Evolutionary conservation across 23 tunicate genomes (phyloP).

Genomic region (Halocynthia aurantium): DNA sequence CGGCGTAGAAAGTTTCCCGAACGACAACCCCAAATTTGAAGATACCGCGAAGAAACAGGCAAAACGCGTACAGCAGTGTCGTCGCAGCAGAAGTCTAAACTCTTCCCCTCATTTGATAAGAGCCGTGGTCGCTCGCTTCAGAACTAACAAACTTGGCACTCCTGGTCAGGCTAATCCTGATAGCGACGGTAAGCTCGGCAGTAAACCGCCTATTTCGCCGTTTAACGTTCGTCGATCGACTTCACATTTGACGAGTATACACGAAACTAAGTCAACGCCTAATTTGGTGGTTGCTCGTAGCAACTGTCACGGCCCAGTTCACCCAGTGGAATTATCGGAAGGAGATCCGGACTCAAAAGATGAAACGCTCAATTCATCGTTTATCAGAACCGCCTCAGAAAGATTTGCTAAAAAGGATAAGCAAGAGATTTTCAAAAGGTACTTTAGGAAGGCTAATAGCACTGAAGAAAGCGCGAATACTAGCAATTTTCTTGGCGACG

Average conservation of each 20-base stretch:
- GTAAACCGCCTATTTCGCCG: conserved; percentile 17
- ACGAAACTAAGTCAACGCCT: conserved; percentile 21
- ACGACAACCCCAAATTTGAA: background rate
- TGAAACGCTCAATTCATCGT: too few species aligned
- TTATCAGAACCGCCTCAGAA: too few species aligned
- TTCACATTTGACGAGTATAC: background rate
- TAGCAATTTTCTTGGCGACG: too few species aligned
- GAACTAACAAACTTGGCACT: conserved; percentile 10
- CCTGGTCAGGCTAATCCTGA: conserved; percentile 20
- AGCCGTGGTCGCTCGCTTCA: conserved; percentile 20
- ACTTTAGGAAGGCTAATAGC: too few species aligned
- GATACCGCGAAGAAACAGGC: conserved; percentile 9
- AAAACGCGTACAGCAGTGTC: conserved; percentile 17
- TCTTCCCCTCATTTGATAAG: conserved; percentile 58
- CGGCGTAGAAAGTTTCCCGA: background rate
- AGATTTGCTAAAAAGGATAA: too few species aligned
- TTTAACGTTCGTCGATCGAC: background rate
- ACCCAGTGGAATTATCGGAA: too few species aligned
- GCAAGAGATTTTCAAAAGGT: too few species aligned
- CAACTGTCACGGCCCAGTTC: too few species aligned
- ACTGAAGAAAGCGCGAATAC: too few species aligned
- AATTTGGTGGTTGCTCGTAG: background rate
- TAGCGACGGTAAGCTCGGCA: conserved; percentile 49
- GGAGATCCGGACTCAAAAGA: too few species aligned
- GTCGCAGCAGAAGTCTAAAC: conserved; percentile 61